Evolutionary conservation across 2,113 vertebrate species (phyloP).

Genomic region (Octodon degus): DNA sequence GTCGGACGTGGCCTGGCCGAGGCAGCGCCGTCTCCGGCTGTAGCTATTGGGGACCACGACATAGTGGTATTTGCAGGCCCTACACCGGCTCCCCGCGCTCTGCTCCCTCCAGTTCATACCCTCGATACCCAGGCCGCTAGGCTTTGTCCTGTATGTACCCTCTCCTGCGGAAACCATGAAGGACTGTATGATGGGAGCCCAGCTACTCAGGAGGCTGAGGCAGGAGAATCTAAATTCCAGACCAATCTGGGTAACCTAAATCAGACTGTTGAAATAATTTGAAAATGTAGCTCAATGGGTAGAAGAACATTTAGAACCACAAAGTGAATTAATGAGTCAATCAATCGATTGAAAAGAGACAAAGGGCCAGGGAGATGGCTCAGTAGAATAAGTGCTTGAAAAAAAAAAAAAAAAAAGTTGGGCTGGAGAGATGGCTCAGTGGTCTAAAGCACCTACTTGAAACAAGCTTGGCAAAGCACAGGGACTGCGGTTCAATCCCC

Average conservation of each 20-base stretch:
- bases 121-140: not conserved
- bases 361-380: no score
- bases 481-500: no score
- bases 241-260: not conserved
- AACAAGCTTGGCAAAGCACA: no score
- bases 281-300: not conserved
- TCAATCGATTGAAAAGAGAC: not conserved
- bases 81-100: not conserved
- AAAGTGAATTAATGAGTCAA: not conserved
- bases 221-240: not conserved
- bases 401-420: no score
- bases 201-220: not conserved
- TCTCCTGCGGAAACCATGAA: not conserved
- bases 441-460: no score
- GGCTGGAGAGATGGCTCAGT: no score
- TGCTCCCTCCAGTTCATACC: not conserved
- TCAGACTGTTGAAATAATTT: not conserved
- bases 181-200: not conserved
- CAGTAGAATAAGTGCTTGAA: no score
- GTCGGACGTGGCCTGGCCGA: constrained; percentile 58
- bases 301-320: not conserved
- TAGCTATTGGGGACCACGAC: not conserved
- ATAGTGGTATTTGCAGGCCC: constrained; percentile 66
- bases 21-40: constrained; percentile 4
- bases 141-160: constrained; percentile 40